Conservation (phyloP, 2,113 vertebrate species). For the Psittacula cyanocephala region DNA sequence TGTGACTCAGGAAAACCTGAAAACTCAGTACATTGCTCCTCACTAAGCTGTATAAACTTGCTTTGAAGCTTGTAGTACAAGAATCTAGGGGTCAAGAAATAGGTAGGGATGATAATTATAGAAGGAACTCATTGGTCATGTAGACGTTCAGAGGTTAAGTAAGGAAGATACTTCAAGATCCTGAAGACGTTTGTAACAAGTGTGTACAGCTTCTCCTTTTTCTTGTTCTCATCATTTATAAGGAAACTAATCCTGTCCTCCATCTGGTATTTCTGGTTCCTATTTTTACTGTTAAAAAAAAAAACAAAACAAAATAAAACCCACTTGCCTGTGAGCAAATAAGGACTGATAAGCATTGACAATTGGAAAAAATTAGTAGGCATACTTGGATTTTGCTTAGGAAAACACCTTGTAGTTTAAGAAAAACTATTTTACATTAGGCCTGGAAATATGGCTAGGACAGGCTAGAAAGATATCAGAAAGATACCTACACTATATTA, state of each 20-base stretch:
- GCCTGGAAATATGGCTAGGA: neutral
- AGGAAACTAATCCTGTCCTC: neutral
- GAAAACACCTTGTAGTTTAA: neutral
- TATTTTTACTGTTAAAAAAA: neutral
- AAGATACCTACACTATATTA: neutral
- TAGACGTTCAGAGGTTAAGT: neutral
- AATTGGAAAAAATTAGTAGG: neutral
- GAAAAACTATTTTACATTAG: neutral
- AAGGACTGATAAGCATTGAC: neutral
- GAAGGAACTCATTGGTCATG: neutral
- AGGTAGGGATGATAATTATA: neutral
- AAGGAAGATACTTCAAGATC: neutral
- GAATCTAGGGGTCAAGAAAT: neutral
- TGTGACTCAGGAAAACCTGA: neutral
- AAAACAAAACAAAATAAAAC: neutral
- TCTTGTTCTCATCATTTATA: neutral
- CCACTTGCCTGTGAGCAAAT: neutral
- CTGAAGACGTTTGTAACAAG: neutral
- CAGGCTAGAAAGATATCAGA: neutral
- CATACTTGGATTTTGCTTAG: neutral
- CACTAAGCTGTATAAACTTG: neutral
- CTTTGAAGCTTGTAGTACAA: neutral
- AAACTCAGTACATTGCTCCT: neutral
- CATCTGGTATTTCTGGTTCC: neutral
- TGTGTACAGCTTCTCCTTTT: neutral